Evolutionary conservation across 1,140 invertebrate species (phyloP).

Genomic region (Trinorchestia longiramus): DNA sequence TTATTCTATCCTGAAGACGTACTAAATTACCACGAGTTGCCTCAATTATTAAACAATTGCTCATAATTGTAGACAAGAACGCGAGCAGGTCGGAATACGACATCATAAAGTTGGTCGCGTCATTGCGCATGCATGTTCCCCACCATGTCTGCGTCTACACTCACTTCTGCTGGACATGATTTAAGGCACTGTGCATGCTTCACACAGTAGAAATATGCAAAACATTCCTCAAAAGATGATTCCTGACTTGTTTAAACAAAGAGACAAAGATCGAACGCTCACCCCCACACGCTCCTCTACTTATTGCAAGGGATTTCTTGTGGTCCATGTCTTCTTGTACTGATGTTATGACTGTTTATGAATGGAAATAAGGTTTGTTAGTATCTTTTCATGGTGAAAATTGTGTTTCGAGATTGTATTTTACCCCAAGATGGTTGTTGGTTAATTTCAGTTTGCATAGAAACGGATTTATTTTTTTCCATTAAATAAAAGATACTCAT

Average conservation of each 20-base stretch:
- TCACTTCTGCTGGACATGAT: not conserved
- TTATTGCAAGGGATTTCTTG: too few species aligned
- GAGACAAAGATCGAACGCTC: not conserved
- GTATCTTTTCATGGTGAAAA: too few species aligned
- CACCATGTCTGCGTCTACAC: not conserved
- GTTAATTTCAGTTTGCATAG: too few species aligned
- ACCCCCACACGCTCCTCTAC: not conserved
- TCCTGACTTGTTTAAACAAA: not conserved
- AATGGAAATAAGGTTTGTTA: too few species aligned
- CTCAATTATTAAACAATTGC: slow-evolving; percentile 44
- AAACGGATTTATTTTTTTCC: not conserved
- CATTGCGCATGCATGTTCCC: not conserved
- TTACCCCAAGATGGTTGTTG: too few species aligned
- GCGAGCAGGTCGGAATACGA: not conserved
- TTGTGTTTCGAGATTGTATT: too few species aligned
- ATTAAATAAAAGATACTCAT: not conserved
- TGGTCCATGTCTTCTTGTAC: not conserved
- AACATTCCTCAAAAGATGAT: not conserved
- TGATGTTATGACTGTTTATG: not conserved
- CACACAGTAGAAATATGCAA: not conserved
- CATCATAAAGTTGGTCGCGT: not conserved
- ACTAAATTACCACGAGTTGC: not conserved
- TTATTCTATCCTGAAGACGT: slow-evolving; percentile 48
- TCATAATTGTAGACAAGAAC: slow-evolving; percentile 34
- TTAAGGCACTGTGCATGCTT: not conserved